Conservation (phyloP, 2,113 vertebrate genomes). For the Hyperopisus bebe region DNA sequence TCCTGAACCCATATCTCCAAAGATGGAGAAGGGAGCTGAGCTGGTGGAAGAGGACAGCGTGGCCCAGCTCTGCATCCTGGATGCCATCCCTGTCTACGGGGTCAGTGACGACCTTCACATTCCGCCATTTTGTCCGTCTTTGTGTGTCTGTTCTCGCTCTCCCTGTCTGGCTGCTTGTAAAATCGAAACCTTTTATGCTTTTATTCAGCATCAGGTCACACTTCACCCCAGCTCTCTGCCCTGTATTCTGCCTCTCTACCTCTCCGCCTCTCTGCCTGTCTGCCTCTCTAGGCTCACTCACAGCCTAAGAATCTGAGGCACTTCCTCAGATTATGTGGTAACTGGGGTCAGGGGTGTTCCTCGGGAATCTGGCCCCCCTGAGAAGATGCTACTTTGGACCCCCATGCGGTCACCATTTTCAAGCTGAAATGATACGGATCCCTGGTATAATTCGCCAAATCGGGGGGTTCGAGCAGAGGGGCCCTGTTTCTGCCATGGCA, state of each 20-base stretch:
- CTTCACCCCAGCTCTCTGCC: background rate
- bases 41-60: constrained; percentile 58
- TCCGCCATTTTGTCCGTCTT: background rate
- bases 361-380: background rate
- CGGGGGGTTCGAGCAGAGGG: background rate
- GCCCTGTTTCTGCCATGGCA: background rate
- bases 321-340: background rate
- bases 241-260: background rate
- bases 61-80: constrained; percentile 55
- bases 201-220: background rate
- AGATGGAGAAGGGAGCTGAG: constrained; percentile 54
- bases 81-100: constrained; percentile 58
- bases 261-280: background rate
- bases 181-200: background rate
- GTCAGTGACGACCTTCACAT: constrained; percentile 51
- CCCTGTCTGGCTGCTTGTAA: background rate
- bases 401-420: too few species aligned
- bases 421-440: too few species aligned
- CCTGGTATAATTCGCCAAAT: background rate
- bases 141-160: background rate
- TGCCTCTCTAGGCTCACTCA: background rate
- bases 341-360: background rate
- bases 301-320: background rate
- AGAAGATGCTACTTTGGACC: too few species aligned
- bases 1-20: constrained; percentile 35